Base-by-base conservation (phyloP, 2,113 vertebrate genomes). In the Camelus bactrianus region DNA sequence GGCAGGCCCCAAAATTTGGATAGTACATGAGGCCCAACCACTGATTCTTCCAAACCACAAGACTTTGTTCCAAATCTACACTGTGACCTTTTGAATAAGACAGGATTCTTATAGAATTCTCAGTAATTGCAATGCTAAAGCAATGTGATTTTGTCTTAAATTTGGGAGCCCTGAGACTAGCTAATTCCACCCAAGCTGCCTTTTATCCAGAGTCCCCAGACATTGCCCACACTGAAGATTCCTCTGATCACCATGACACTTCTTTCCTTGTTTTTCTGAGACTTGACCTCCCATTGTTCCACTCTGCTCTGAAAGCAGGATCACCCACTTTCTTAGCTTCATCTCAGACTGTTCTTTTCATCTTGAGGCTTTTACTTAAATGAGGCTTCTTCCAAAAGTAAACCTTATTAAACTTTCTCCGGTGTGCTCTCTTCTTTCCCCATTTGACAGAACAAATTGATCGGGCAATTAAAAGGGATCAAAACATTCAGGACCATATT, bases 241-340 rank as follows among this genome's bases (percentile, higher is more conserved):
- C 22, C 24, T 58, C 62, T 50, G 8, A 1, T 84, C 60, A 69
- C 26, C 16, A 62, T 16, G 26, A 3, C 6, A 24, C 28, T 1
- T 80, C 4, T 38, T 72, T 5, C 24, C 8, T 30, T 20, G 4
- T 8, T 42, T 56, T 72, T 30, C 17, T n/a, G 6, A 42, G 6
- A 2, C 7, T 46, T 62, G 17, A 2, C 0, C 4, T 19, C 22
- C 46, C 2, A 3, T 10, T 24, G 1, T 64, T 46, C 52, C 17
- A 30, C 48, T 76, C 35, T 58, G 32, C 6, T 70, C 46, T 77
- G n/a, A 15, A 65, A 72, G 75, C 14, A 81, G n/a, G n/a, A 81
- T 60, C 14, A 2, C 32, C 48, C 52, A 22, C 12, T 12, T 30
- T 54, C 46, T 72, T 60, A 83, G 26, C 14, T 67, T 75, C 8